Evolutionary conservation across 2,113 vertebrate genomes (phyloP).

Genomic region (Ochotona princeps): DNA sequence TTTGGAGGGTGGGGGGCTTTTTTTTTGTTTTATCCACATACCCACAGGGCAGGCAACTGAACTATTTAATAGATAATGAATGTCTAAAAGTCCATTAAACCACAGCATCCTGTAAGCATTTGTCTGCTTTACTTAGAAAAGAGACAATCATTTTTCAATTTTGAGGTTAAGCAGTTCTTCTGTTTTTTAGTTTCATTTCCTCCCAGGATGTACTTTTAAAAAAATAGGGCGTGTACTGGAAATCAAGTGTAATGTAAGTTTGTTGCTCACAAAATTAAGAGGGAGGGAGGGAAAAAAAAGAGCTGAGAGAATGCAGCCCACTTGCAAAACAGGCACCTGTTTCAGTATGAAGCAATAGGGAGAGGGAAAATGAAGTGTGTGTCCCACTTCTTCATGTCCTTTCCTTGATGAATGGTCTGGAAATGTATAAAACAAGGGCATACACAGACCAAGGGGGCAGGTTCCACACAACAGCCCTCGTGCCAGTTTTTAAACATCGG

Average conservation of each 20-base stretch:
- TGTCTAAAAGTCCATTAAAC: neutral
- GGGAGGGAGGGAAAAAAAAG: neutral
- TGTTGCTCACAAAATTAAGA: constrained; percentile 57
- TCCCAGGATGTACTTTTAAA: constrained; percentile 68
- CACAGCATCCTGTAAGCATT: neutral
- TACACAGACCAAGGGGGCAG: constrained; percentile 87
- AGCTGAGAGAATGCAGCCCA: constrained; percentile 82
- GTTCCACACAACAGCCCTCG: constrained; percentile 83
- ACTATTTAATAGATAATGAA: neutral
- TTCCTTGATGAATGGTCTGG: constrained; percentile 81
- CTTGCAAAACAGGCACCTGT: constrained; percentile 85
- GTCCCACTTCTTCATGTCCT: constrained; percentile 80
- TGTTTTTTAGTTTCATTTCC: constrained; percentile 75
- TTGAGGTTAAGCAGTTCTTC: constrained; percentile 71
- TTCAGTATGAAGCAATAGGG: constrained; percentile 75
- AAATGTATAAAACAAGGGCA: constrained; percentile 85
- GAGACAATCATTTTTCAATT: constrained; percentile 39
- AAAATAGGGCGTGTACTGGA: constrained; percentile 41
- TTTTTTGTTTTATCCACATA: constrained; percentile 64
- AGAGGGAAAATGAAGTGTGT: constrained; percentile 68
- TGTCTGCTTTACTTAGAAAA: constrained; percentile 66
- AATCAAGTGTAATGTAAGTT: constrained; percentile 63
- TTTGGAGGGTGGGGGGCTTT: neutral
- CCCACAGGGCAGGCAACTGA: constrained; percentile 8
- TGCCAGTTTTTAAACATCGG: constrained; percentile 91